A percentile compares a stretch with the other conserved stretches of the same genome.
These are phyloP conservation scores for Ictidomys tridecemlineatus DNA, from an alignment of 2,113 vertebrate genomes.

Conservation along the genomic window DNA sequence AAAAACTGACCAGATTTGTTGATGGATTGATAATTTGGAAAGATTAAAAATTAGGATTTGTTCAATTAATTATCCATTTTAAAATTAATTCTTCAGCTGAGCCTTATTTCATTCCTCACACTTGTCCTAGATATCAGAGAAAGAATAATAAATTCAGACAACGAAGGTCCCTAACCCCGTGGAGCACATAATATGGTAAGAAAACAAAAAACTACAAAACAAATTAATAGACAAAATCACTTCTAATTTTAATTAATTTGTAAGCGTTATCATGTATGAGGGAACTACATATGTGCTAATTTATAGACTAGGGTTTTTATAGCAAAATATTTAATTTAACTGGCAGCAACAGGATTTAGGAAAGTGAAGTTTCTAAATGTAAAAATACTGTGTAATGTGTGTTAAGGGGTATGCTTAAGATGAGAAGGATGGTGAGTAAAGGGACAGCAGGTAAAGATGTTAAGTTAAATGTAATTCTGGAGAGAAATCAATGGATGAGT, in stretches of 20 bases:
- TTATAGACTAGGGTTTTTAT: neutral
- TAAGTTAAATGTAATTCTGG: neutral
- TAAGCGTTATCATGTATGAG: neutral
- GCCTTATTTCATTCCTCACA: neutral
- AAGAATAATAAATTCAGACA: constrained; percentile 16
- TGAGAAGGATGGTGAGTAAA: neutral
- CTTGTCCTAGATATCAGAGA: neutral
- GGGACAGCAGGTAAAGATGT: neutral
- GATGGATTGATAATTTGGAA: neutral
- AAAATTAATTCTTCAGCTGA: neutral
- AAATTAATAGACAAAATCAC: constrained; percentile 15
- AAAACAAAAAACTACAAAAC: neutral
- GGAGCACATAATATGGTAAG: neutral
- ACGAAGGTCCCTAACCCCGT: neutral
- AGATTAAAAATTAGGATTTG: neutral
- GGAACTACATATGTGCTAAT: neutral
- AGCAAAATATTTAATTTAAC: neutral
- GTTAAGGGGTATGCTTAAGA: neutral
- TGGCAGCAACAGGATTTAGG: neutral
- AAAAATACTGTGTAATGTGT: neutral
- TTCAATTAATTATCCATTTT: neutral
- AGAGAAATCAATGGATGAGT: neutral
- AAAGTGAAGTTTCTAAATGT: neutral
- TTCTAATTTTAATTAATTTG: neutral
- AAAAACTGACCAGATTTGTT: neutral